Percentiles rank a stretch among this genome's conserved stretches.
phyloP scores from a whole-genome alignment of 2,888 invertebrate species.

The Tuta absoluta region DNA sequence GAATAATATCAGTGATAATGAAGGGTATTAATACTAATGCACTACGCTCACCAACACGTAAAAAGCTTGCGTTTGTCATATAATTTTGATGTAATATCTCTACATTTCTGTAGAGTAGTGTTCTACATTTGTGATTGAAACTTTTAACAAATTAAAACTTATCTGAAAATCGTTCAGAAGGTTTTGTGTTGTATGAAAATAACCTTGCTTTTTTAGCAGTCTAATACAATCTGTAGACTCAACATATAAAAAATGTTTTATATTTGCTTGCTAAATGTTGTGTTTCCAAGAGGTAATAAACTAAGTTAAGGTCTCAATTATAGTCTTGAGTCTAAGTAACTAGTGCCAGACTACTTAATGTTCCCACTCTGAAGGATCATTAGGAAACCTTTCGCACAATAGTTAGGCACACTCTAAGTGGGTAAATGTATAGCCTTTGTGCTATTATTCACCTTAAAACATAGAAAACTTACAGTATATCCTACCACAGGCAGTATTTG shows the following conservation, averaged over 20 bases:
- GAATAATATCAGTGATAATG: not conserved
- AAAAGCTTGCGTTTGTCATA: no score
- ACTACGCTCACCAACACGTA: no score
- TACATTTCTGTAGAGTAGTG: no score
- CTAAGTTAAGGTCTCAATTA: not conserved
- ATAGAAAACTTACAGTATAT: no score
- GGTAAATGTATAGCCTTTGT: not conserved
- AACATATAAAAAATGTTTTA: not conserved
- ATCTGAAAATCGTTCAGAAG: no score
- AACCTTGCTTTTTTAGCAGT: no score
- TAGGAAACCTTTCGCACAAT: slow-evolving; percentile 27
- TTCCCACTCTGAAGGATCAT: slow-evolving; percentile 7
- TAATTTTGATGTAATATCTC: no score
- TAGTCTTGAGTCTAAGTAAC: not conserved
- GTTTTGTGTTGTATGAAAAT: no score
- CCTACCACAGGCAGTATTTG: no score
- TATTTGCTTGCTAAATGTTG: not conserved
- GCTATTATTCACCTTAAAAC: not conserved
- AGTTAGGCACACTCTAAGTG: not conserved
- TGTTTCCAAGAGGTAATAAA: not conserved
- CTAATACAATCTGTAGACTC: not conserved
- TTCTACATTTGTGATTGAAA: no score
- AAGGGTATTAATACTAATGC: no score
- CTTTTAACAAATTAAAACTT: no score
- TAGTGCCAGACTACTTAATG: not conserved